Evolutionary conservation across 2,797 vertebrate genomes (phyloP), one percentile per base, ranked within the genome.

Genomic region (Scomberomorus guttatus): DNA sequence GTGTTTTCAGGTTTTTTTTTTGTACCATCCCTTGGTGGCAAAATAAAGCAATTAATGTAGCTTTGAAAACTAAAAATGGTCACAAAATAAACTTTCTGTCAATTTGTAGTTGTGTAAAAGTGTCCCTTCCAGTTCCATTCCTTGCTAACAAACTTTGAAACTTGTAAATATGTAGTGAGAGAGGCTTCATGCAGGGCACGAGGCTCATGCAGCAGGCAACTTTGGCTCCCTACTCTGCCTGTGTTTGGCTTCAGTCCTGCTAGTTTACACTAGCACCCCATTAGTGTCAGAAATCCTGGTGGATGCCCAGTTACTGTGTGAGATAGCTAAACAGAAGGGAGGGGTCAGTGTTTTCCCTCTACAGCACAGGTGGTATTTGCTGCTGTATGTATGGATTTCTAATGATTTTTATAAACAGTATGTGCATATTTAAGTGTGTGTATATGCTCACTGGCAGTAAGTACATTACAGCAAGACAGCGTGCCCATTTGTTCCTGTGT

Each of bases 231-330:
- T 20, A 22, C 71, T 65, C 37, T 8, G 14, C 55, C 66, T 79
- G 72, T 87, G 88, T 91, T 90, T 89, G 78, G 66, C 59, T 81
- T 85, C 59, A 22, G 58, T 69, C 57, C 75, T 75, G 62, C 85
- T 74, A 52, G 88, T 90, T 90, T 93, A 92, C 87, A 88, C 54
- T 88, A 72, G 64, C 71, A 77, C 72, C 69, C 92, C 89, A 92
- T 93, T 91, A 92, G 87, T 88, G 89, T 91, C 91, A 90, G 48
- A 74, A 62, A 72, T 10, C 57, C 77, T 32, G 64, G 66, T 56
- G 75, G 72, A 87, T 81, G 77, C 65, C 57, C 77, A 73, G 63
- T 86, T 79, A 79, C 77, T 77, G 63, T 70, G 85, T 73, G 85
- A 82, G 67, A 83, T 34, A 60, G 61, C 69, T 59, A 75, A 75